Percentiles rank a stretch among this genome's conserved stretches.
Conservation (phyloP, 2,888 invertebrate species). For the Oscheius myriophilus region DNA sequence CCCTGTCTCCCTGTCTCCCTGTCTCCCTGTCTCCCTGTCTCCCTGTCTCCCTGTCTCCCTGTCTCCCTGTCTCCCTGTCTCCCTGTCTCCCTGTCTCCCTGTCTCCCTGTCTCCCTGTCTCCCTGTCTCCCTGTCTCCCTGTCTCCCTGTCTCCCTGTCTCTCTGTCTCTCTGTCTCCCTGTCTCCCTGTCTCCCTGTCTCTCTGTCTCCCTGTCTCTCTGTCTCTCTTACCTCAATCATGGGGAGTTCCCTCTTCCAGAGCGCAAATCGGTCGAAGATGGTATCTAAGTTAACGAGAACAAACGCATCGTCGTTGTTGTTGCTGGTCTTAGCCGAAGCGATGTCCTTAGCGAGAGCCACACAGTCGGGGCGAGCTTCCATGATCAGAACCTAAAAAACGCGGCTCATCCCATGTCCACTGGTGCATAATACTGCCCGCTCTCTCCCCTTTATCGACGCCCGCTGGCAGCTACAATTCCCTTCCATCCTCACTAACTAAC, state of each 20-base stretch:
- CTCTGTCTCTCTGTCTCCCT: slow-evolving; percentile 76
- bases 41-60: too few relatives aligned
- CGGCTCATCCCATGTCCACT: too few relatives aligned
- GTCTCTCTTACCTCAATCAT: slow-evolving; percentile 50
- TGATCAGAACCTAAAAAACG: slow-evolving; percentile 34
- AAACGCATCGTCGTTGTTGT: slow-evolving; percentile 61
- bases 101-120: too few relatives aligned
- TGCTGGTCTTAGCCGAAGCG: slow-evolving; percentile 32
- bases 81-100: too few relatives aligned
- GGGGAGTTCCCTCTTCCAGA: slow-evolving; percentile 82
- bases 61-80: too few relatives aligned
- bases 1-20: too few relatives aligned
- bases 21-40: too few relatives aligned
- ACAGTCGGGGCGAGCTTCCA: slow-evolving; percentile 29
- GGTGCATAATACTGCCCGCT: background rate
- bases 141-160: too few relatives aligned
- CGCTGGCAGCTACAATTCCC: background rate
- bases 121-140: too few relatives aligned
- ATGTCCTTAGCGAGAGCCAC: slow-evolving; percentile 37
- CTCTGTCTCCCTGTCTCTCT: background rate
- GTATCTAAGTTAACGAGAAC: slow-evolving; percentile 58
- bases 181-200: slow-evolving; percentile 79
- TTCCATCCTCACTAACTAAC: background rate
- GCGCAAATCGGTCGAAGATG: slow-evolving; percentile 47
- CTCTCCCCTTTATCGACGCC: background rate